These are phyloP conservation scores for Acleris laterana DNA, from an alignment of 2,888 invertebrate genomes.

Conservation along the genomic window DNA sequence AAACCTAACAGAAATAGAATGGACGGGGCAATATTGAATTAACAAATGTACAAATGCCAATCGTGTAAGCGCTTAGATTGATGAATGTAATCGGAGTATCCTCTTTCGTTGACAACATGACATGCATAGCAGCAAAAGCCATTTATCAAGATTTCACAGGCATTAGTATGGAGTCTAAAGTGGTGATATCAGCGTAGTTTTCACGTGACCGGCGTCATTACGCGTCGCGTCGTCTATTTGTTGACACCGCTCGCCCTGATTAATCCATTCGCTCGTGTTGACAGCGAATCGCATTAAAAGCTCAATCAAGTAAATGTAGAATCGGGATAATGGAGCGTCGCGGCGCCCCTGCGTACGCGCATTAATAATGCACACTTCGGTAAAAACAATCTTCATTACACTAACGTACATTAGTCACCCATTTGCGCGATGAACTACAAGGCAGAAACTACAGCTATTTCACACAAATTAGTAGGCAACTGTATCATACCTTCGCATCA, in stretches of 20 bases:
- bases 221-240: constrained; percentile 62
- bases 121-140: constrained; percentile 21
- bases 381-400: constrained; percentile 83
- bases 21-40: background rate
- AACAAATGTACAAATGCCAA: constrained; percentile 10
- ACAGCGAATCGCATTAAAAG: constrained; percentile 83
- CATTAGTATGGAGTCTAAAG: constrained; percentile 56
- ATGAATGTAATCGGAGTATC: constrained; percentile 33
- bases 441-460: constrained; percentile 50
- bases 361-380: constrained; percentile 80
- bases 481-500: constrained; percentile 27
- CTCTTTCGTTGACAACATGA: constrained; percentile 31
- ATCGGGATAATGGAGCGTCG: constrained; percentile 80
- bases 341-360: constrained; percentile 79
- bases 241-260: constrained; percentile 75
- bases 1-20: no score
- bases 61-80: constrained; percentile 14
- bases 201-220: constrained; percentile 77
- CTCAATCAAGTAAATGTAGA: constrained; percentile 84
- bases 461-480: constrained; percentile 54
- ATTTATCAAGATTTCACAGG: constrained; percentile 41
- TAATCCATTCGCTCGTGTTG: constrained; percentile 73
- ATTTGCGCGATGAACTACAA: constrained; percentile 57
- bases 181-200: constrained; percentile 66
- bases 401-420: constrained; percentile 75